Conservation (phyloP, 2,113 vertebrate species). For the Progne subis region DNA sequence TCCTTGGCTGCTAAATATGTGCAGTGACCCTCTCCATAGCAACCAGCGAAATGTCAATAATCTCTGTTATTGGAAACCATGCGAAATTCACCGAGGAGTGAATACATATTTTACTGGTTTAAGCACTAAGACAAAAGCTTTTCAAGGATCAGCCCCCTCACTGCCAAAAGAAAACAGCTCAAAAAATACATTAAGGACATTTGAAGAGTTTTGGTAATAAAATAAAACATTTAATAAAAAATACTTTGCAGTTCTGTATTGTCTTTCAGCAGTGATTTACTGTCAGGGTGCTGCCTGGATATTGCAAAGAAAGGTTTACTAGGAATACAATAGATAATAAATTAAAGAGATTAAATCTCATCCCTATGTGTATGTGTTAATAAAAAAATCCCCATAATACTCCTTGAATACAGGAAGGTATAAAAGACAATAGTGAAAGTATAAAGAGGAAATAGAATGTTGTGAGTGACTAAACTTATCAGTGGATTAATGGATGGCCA, state of each 20-base stretch:
- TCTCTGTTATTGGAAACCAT: not conserved
- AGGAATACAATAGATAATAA: constrained; percentile 40
- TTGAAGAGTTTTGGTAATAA: constrained; percentile 40
- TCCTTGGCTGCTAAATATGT: not conserved
- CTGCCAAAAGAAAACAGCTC: not conserved
- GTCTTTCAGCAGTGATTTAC: constrained; percentile 24
- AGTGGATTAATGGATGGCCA: not conserved
- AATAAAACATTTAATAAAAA: constrained; percentile 36
- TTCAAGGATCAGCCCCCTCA: not conserved
- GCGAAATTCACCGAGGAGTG: not conserved
- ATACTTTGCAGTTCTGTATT: not conserved
- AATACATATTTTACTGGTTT: not conserved
- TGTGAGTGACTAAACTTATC: constrained; percentile 23
- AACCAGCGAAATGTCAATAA: not conserved
- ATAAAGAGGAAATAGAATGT: constrained; percentile 2
- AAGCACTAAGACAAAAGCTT: constrained; percentile 16
- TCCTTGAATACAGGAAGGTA: constrained; percentile 5
- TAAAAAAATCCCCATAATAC: constrained; percentile 8
- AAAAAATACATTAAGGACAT: constrained; percentile 18
- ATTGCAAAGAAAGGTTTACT: constrained; percentile 26
- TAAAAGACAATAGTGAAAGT: not conserved
- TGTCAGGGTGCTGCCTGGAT: not conserved
- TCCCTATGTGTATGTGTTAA: not conserved
- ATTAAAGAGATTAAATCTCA: constrained; percentile 51
- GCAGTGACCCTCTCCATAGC: not conserved